phyloP scores from a whole-genome alignment of 2,888 invertebrate species.

The Cheilosia vulpina region DNA sequence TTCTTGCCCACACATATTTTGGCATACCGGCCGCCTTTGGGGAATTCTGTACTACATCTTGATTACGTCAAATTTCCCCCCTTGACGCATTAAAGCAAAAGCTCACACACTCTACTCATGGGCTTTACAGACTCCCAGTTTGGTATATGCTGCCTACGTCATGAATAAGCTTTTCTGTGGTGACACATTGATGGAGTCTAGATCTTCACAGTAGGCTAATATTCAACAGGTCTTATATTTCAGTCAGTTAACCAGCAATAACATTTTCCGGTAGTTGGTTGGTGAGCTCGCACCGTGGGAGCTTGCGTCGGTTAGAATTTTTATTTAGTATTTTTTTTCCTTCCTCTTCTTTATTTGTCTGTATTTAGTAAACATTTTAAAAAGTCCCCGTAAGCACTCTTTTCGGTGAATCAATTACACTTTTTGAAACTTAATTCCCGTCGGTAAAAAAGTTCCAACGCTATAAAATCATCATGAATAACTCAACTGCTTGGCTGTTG shows the following conservation, averaged over 20 bases:
- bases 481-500: constrained; percentile 35
- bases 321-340: neutral
- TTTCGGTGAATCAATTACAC: neutral
- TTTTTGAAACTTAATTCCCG: neutral
- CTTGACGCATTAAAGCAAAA: constrained; percentile 35
- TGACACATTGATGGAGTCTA: constrained; percentile 21
- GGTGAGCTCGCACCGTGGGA: constrained; percentile 5
- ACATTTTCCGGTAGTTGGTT: constrained; percentile 55
- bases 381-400: constrained; percentile 9
- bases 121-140: constrained; percentile 32
- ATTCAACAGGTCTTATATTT: constrained; percentile 47
- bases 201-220: constrained; percentile 45
- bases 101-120: constrained; percentile 21
- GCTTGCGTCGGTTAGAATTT: constrained; percentile 1
- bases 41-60: constrained; percentile 14
- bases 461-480: constrained; percentile 44
- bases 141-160: constrained; percentile 34
- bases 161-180: constrained; percentile 60
- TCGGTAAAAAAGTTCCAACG: constrained; percentile 9
- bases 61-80: constrained; percentile 31
- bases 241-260: constrained; percentile 50
- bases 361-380: neutral
- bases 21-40: neutral
- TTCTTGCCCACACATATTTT: neutral
- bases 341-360: neutral